Conservation (phyloP, 2,888 invertebrate species). For the Drosophila anceps region DNA sequence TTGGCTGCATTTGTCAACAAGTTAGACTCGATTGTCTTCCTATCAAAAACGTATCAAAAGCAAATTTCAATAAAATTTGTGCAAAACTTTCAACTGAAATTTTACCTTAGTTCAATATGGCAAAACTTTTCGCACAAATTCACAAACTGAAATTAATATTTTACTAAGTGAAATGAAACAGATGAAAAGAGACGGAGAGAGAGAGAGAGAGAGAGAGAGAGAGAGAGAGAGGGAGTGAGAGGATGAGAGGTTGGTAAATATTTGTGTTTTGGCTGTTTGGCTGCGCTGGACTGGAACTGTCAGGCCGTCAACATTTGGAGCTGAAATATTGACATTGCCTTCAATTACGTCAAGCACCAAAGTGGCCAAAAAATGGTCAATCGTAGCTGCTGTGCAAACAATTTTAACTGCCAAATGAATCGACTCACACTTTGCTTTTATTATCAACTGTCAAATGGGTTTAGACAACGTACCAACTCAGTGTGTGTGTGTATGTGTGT, state of each 20-base stretch:
- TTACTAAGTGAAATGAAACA: neutral
- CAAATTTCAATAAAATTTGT: conserved; percentile 17
- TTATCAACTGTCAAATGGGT: conserved; percentile 7
- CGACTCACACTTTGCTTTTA: neutral
- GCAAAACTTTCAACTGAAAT: conserved; percentile 11
- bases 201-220: neutral
- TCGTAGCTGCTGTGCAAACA: conserved; percentile 18
- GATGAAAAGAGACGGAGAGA: neutral
- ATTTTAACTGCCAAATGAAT: conserved; percentile 6
- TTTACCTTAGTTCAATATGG: conserved; percentile 3
- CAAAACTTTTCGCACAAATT: conserved; percentile 8
- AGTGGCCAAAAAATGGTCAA: conserved; percentile 21
- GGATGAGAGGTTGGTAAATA: conserved; percentile 23
- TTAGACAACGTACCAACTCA: neutral
- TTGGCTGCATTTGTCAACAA: conserved; percentile 18
- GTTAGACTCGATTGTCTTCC: conserved; percentile 4
- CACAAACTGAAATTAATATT: conserved; percentile 29
- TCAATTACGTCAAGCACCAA: conserved; percentile 32
- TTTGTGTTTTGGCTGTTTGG: conserved; percentile 25
- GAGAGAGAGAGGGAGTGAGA: neutral
- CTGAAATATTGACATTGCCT: conserved; percentile 46
- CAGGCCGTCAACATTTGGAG: neutral
- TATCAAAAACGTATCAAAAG: neutral
- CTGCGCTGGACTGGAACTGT: conserved; percentile 5
- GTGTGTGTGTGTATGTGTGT: too few species aligned